Conservation (phyloP, 2,113 vertebrate species). For the Pterocles orientalis region DNA sequence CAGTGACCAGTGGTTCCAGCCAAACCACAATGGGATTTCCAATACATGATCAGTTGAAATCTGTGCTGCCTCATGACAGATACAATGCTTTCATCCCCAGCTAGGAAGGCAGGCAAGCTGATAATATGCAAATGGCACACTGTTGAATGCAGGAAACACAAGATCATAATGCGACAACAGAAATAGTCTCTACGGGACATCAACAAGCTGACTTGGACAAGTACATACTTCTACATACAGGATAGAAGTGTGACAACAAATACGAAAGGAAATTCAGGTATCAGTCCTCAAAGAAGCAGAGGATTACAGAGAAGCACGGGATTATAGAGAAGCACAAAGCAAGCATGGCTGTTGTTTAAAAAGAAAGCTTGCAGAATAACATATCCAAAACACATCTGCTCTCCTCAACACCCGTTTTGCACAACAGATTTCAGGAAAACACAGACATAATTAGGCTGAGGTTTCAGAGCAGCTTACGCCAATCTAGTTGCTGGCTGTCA, state of each 20-base stretch:
- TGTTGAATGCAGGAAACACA: background rate
- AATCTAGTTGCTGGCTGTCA: background rate
- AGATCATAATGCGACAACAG: background rate
- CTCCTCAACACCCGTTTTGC: background rate
- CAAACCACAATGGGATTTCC: background rate
- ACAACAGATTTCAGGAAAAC: background rate
- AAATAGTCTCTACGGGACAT: background rate
- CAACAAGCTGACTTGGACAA: fast-evolving
- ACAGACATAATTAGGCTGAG: background rate
- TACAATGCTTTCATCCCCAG: fast-evolving
- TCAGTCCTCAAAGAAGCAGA: background rate
- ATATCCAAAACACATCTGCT: background rate
- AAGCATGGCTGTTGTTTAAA: background rate
- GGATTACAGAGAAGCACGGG: background rate
- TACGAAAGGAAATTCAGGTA: background rate
- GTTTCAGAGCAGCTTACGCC: constrained; percentile 5
- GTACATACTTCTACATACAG: background rate
- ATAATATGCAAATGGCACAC: background rate
- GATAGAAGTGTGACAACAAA: background rate
- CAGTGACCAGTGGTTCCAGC: background rate
- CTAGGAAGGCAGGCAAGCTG: background rate
- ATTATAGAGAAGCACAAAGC: background rate
- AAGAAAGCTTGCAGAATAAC: background rate
- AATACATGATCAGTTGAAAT: background rate
- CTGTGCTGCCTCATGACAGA: background rate